Percentiles rank a stretch among this genome's conserved stretches.
phyloP scores from a whole-genome alignment of 2,888 invertebrate genomes.

The Drosophila subquinaria region DNA sequence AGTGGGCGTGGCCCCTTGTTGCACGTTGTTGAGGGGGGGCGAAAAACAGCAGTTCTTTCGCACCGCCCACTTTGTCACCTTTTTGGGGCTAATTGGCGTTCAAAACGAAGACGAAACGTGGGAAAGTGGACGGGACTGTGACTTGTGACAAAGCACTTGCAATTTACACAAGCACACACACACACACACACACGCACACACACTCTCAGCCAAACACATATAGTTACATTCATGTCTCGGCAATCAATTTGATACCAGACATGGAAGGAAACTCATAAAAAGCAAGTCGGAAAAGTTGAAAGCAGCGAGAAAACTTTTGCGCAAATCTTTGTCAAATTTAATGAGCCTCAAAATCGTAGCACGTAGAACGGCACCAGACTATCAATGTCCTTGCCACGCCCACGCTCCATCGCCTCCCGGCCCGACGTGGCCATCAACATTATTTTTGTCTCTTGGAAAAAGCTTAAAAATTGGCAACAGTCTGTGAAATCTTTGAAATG shows the following conservation, averaged over 20 bases:
- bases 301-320: conserved; percentile 56
- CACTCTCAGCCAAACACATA: not conserved
- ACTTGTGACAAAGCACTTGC: conserved; percentile 62
- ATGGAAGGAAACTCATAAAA: conserved; percentile 63
- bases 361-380: conserved; percentile 13
- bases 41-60: conserved; percentile 2
- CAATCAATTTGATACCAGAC: conserved; percentile 71
- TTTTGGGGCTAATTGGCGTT: conserved; percentile 48
- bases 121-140: conserved; percentile 17
- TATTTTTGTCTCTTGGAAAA: conserved; percentile 28
- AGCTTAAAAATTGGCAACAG: conserved; percentile 60
- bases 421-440: not conserved
- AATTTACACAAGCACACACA: conserved; percentile 26
- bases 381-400: conserved; percentile 14
- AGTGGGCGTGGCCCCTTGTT: conserved; percentile 13
- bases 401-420: not conserved
- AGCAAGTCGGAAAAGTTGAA: conserved; percentile 54
- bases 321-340: conserved; percentile 79
- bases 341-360: conserved; percentile 75
- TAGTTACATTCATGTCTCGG: conserved; percentile 37
- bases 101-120: conserved; percentile 10
- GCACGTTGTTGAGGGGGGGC: not conserved
- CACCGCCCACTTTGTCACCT: conserved; percentile 23
- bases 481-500: conserved; percentile 64
- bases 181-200: not conserved